Percentiles rank a stretch among this genome's conserved stretches.
Conservation (phyloP, 1,140 invertebrate genomes). For the Papilio helenus region DNA sequence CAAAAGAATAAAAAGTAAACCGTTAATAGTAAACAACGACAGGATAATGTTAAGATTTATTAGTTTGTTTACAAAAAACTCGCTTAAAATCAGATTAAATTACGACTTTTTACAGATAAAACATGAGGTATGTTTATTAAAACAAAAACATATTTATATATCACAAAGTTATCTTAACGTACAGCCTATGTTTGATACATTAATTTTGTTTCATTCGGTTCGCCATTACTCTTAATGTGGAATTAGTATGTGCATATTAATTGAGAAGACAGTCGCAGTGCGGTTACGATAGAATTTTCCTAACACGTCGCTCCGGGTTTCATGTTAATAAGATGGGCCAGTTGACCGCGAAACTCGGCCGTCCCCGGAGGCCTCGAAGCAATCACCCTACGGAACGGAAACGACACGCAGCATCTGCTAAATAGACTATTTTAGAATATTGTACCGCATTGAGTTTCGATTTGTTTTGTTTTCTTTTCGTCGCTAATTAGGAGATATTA, state of each 20-base stretch:
- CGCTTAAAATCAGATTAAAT: background rate
- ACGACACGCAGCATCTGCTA: background rate
- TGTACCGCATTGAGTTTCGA: constrained; percentile 5
- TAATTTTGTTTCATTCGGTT: constrained; percentile 8
- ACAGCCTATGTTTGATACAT: background rate
- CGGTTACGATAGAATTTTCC: constrained; percentile 39
- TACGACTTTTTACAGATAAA: background rate
- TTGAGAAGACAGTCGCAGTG: constrained; percentile 29
- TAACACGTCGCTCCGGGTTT: constrained; percentile 46
- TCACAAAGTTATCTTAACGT: background rate
- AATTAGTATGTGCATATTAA: constrained; percentile 31
- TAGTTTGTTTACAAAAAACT: background rate
- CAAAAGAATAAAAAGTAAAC: background rate
- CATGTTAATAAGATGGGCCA: constrained; percentile 51
- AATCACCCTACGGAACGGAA: constrained; percentile 25
- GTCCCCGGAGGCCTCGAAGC: constrained; percentile 17
- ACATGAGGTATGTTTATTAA: too few relatives aligned
- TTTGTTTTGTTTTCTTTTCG: background rate
- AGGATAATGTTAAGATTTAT: background rate
- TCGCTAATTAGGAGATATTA: too few relatives aligned
- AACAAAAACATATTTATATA: background rate
- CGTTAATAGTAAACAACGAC: background rate
- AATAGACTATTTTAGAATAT: constrained; percentile 28
- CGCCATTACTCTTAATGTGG: constrained; percentile 17
- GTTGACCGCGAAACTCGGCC: constrained; percentile 42